Conservation (phyloP, 2,113 vertebrate species). For the Micromys minutus region DNA sequence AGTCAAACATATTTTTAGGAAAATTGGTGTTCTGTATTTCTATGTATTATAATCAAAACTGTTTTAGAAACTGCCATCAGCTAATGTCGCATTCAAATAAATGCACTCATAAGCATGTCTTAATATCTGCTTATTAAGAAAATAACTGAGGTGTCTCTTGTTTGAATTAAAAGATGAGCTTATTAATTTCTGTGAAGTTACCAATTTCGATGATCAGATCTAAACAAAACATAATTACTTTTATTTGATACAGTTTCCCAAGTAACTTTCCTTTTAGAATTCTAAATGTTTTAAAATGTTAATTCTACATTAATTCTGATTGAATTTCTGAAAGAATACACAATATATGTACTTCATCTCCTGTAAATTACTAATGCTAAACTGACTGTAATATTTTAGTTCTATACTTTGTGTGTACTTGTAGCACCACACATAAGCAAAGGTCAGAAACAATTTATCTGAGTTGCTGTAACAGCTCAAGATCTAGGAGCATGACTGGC, state of each 20-base stretch:
- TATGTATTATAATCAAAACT: not conserved
- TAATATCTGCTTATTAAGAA: not conserved
- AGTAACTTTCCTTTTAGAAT: not conserved
- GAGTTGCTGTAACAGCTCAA: too few relatives aligned
- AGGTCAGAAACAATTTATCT: not conserved
- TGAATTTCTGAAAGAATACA: not conserved
- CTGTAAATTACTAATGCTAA: not conserved
- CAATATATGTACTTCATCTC: not conserved
- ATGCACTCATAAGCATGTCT: not conserved
- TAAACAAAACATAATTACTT: not conserved
- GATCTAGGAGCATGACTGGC: too few relatives aligned
- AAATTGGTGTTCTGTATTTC: not conserved
- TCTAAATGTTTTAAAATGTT: not conserved
- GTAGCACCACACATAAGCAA: not conserved
- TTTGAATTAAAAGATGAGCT: not conserved
- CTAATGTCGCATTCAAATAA: not conserved
- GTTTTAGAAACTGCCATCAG: not conserved
- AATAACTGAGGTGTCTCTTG: not conserved
- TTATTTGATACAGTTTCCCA: not conserved
- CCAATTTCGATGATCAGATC: not conserved
- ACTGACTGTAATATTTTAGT: not conserved
- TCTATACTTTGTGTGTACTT: not conserved
- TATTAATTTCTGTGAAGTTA: slow-evolving; percentile 5
- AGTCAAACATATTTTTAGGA: not conserved
- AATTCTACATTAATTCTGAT: not conserved